A percentile compares a stretch with the other conserved stretches of the same genome.
phyloP scores from a whole-genome alignment of 2,888 invertebrate species.

The Coenonympha glycerion region DNA sequence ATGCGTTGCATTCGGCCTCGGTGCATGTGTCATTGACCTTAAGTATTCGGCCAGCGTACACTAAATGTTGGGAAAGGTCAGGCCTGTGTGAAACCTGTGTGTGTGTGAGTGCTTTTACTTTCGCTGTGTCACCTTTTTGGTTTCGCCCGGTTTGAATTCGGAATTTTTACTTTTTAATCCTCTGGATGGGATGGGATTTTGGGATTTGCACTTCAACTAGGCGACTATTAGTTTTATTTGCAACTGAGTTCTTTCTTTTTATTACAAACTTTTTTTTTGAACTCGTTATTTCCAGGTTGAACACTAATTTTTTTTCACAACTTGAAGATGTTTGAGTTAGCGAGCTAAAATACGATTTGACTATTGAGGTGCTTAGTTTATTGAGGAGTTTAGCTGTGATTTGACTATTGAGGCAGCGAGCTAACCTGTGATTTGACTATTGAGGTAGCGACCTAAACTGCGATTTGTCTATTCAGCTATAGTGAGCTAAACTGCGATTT shows the following conservation, averaged over 20 bases:
- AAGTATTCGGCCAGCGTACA: constrained; percentile 63
- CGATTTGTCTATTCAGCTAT: too few relatives aligned
- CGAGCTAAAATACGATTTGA: too few relatives aligned
- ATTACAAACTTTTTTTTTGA: too few relatives aligned
- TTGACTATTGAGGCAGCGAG: too few relatives aligned
- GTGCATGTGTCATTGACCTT: constrained; percentile 55
- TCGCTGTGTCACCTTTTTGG: constrained; percentile 39
- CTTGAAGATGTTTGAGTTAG: too few relatives aligned
- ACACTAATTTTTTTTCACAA: too few relatives aligned
- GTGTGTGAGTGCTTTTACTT: constrained; percentile 61
- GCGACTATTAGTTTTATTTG: background rate
- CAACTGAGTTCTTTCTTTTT: background rate
- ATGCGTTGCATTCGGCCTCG: constrained; percentile 62
- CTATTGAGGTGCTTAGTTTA: too few relatives aligned
- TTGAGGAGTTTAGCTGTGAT: too few relatives aligned
- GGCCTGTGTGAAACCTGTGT: constrained; percentile 44
- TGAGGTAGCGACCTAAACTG: too few relatives aligned
- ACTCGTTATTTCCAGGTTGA: too few relatives aligned
- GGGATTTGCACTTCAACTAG: constrained; percentile 1
- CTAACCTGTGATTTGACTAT: too few relatives aligned
- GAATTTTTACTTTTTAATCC: constrained; percentile 27
- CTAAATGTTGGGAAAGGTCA: constrained; percentile 70
- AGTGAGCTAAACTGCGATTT: too few relatives aligned
- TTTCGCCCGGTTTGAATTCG: constrained; percentile 25
- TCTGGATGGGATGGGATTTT: constrained; percentile 13